These are phyloP conservation scores for Engraulis encrasicolus DNA, from an alignment of 2,113 vertebrate genomes.

Conservation along the genomic window DNA sequence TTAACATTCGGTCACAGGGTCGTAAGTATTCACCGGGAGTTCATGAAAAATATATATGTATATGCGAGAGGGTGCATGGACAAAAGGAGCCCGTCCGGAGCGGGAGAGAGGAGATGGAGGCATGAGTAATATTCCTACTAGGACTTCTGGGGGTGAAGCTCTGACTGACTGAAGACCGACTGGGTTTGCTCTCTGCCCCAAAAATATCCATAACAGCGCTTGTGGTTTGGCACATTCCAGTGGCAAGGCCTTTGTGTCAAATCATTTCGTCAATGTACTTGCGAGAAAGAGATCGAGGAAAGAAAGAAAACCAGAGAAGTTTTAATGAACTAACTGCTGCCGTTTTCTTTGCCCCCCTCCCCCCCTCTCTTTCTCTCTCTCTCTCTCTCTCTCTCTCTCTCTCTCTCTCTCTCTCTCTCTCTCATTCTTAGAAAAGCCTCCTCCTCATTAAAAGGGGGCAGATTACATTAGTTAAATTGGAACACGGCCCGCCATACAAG, in stretches of 20 bases:
- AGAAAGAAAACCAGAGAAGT: not conserved
- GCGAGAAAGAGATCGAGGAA: not conserved
- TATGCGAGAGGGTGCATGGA: not conserved
- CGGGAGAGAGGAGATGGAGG: not conserved
- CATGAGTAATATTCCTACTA: constrained; percentile 32
- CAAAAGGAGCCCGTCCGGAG: not conserved
- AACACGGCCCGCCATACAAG: constrained; percentile 36
- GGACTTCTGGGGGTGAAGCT: not conserved
- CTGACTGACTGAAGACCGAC: constrained; percentile 36
- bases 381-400: too few relatives aligned
- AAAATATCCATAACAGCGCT: constrained; percentile 36
- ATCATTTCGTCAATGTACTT: not conserved
- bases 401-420: too few relatives aligned
- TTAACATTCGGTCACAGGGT: constrained; percentile 73
- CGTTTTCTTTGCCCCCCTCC: not conserved
- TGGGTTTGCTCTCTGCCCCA: constrained; percentile 26
- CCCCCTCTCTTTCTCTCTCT: too few relatives aligned
- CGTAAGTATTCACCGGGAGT: constrained; percentile 69
- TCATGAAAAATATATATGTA: constrained; percentile 47
- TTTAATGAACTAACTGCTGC: constrained; percentile 10
- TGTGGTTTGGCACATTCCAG: constrained; percentile 23
- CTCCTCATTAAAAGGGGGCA: constrained; percentile 36
- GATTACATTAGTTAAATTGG: constrained; percentile 50
- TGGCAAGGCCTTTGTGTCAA: constrained; percentile 10
- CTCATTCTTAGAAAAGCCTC: constrained; percentile 12